Percentiles rank a stretch among this genome's conserved stretches.
phyloP scores from a whole-genome alignment of 2,113 vertebrate species.

The Ivindomyrus marchei region DNA sequence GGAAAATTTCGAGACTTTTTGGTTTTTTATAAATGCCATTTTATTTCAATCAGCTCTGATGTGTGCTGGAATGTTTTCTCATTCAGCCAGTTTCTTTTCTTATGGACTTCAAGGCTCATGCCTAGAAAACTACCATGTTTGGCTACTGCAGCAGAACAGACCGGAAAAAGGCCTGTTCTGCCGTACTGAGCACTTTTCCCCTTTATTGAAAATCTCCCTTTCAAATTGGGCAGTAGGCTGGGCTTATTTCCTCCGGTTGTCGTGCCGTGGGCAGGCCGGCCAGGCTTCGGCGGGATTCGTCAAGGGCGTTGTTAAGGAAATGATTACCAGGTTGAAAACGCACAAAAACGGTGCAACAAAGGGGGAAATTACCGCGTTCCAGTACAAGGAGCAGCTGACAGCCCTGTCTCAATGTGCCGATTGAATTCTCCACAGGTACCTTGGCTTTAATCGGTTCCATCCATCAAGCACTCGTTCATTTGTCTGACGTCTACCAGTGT shows the following conservation, averaged over 20 bases:
- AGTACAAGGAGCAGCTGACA: background rate
- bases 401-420: background rate
- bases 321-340: background rate
- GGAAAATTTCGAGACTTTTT: background rate
- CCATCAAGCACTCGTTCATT: background rate
- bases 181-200: background rate
- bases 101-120: background rate
- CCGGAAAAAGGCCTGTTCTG: background rate
- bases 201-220: background rate
- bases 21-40: background rate
- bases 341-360: background rate
- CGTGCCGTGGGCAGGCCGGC: background rate
- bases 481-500: background rate
- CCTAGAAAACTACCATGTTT: background rate
- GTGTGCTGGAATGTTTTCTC: background rate
- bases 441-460: slow-evolving; percentile 1
- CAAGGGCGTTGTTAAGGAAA: background rate
- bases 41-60: background rate
- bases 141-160: background rate
- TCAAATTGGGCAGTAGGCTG: background rate
- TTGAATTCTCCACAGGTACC: background rate
- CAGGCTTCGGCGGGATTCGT: background rate
- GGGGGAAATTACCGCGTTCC: slow-evolving; percentile 13
- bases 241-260: background rate
- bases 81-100: background rate